Percentiles rank a stretch among this genome's conserved stretches.
phyloP scores from a whole-genome alignment of 2,888 invertebrate species.

The Diaphora mendica region DNA sequence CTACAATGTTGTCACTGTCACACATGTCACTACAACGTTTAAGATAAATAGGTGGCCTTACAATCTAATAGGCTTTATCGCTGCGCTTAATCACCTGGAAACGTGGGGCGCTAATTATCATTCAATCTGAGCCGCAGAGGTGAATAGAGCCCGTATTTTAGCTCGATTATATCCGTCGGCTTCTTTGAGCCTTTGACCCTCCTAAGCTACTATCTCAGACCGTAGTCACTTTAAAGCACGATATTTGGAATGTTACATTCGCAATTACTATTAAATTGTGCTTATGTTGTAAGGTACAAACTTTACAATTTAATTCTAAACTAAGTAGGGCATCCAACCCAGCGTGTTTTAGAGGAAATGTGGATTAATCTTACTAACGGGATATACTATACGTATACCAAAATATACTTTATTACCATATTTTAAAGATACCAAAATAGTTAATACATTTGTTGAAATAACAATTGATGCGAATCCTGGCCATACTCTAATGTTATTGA shows the following conservation, averaged over 20 bases:
- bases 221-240: slow-evolving; percentile 17
- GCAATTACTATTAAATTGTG: slow-evolving; percentile 10
- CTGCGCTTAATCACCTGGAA: slow-evolving; percentile 40
- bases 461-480: no score
- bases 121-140: slow-evolving; percentile 35
- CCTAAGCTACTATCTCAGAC: slow-evolving; percentile 21
- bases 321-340: not conserved
- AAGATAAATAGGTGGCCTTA: slow-evolving; percentile 26
- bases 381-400: no score
- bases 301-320: not conserved
- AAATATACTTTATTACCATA: not conserved
- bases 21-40: no score
- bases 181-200: slow-evolving; percentile 42
- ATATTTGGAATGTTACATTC: slow-evolving; percentile 3
- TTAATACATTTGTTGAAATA: no score
- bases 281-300: not conserved
- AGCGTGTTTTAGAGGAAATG: no score
- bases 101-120: slow-evolving; percentile 43
- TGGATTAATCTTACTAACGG: no score
- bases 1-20: no score
- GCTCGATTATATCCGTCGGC: slow-evolving; percentile 44
- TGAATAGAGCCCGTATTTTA: slow-evolving; percentile 50
- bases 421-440: not conserved
- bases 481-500: no score
- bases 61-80: slow-evolving; percentile 42